These are phyloP conservation scores for Brachirus orientalis DNA, from an alignment of 2,113 vertebrate species.

Conservation along the genomic window DNA sequence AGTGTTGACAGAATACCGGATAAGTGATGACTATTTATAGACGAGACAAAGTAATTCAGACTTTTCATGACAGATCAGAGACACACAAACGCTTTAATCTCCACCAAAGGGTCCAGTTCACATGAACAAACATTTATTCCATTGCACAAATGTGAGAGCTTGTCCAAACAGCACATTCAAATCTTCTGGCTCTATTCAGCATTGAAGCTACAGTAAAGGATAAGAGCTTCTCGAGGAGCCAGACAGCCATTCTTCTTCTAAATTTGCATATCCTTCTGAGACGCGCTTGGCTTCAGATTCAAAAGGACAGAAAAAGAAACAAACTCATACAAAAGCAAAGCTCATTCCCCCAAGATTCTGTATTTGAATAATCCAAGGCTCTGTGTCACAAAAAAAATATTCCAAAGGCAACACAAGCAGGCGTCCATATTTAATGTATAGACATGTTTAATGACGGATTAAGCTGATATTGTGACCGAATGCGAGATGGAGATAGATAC, in stretches of 20 bases:
- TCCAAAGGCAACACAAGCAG: slow-evolving; percentile 30
- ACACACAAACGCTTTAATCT: slow-evolving; percentile 54
- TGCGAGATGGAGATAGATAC: slow-evolving; percentile 63
- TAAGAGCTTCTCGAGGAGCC: slow-evolving; percentile 68
- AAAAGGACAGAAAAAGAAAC: slow-evolving; percentile 74
- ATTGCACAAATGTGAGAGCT: slow-evolving; percentile 38
- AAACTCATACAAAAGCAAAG: slow-evolving; percentile 69
- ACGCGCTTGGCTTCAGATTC: slow-evolving; percentile 68
- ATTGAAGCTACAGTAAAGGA: slow-evolving; percentile 53
- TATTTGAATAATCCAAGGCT: slow-evolving; percentile 78
- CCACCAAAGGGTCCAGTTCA: slow-evolving; percentile 51
- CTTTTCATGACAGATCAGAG: slow-evolving; percentile 42
- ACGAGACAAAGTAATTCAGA: slow-evolving; percentile 49
- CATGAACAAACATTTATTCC: slow-evolving; percentile 50
- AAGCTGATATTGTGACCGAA: slow-evolving; percentile 61
- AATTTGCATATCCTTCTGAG: slow-evolving; percentile 78
- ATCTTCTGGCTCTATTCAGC: slow-evolving; percentile 55
- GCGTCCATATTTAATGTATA: slow-evolving; percentile 48
- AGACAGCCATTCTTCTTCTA: slow-evolving; percentile 74
- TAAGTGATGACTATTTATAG: slow-evolving; percentile 58
- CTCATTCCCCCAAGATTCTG: slow-evolving; percentile 66
- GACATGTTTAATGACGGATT: slow-evolving; percentile 53
- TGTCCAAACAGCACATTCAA: slow-evolving; percentile 60
- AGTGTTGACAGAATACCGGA: slow-evolving; percentile 30
- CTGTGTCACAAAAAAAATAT: slow-evolving; percentile 47